phyloP scores from a whole-genome alignment of 2,113 vertebrate genomes.

The Platanista minor region DNA sequence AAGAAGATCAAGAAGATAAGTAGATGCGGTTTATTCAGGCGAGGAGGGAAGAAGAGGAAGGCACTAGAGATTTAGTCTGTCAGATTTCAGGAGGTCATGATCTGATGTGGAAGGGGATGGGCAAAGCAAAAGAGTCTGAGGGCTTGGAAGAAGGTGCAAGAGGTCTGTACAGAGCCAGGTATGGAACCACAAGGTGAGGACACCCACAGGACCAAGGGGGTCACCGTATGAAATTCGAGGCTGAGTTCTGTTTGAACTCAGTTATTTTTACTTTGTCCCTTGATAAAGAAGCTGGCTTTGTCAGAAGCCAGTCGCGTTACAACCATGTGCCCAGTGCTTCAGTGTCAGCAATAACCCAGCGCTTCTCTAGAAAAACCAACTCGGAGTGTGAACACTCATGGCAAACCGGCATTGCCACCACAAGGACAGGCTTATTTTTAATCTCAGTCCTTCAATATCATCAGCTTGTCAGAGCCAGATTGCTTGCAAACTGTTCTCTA shows the following conservation, averaged over 20 bases:
- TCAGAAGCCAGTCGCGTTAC: not conserved
- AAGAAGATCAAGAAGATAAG: not conserved
- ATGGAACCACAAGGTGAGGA: not conserved
- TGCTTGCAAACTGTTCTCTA: not conserved
- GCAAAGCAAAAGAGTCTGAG: not conserved
- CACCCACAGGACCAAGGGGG: accelerated
- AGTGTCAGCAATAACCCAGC: not conserved
- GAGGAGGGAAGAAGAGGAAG: not conserved
- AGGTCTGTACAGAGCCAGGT: not conserved
- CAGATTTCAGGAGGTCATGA: not conserved
- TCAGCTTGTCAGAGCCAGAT: not conserved
- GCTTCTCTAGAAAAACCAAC: not conserved
- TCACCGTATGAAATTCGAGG: not conserved
- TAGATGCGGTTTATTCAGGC: not conserved
- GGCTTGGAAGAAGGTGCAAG: not conserved
- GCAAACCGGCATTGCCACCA: accelerated
- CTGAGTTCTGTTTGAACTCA: not conserved
- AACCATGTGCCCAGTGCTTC: not conserved
- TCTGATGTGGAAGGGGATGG: not conserved
- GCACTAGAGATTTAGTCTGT: not conserved
- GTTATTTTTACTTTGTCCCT: not conserved
- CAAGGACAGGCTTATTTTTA: not conserved
- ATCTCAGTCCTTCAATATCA: not conserved
- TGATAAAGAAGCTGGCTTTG: not conserved
- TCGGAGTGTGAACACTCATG: too few species aligned